These are phyloP conservation scores for Leucophenga maculata DNA, from an alignment of 2,888 invertebrate genomes.

Conservation along the genomic window DNA sequence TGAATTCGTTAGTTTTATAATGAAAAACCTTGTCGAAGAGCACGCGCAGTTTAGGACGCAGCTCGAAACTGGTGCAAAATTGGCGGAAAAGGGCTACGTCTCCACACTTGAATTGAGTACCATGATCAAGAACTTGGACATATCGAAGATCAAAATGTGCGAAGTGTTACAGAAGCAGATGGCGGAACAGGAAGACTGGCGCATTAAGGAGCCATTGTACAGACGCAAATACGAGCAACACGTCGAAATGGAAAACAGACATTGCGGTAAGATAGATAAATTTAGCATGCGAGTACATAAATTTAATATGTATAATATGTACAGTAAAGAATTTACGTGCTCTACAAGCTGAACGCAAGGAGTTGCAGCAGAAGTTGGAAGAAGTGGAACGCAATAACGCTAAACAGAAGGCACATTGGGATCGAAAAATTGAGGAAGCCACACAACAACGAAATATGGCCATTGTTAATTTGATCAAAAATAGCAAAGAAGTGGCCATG, in stretches of 20 bases:
- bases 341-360: neutral
- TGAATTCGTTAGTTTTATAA: too few relatives aligned
- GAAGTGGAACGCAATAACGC: neutral
- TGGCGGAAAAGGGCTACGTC: neutral
- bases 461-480: neutral
- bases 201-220: slow-evolving; percentile 77
- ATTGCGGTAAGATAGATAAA: neutral
- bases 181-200: slow-evolving; percentile 80
- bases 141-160: slow-evolving; percentile 25
- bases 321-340: neutral
- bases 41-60: neutral
- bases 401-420: slow-evolving; percentile 9
- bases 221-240: slow-evolving; percentile 22
- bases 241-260: neutral
- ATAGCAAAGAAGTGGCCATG: neutral
- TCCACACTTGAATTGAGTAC: neutral
- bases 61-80: neutral
- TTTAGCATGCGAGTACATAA: too few relatives aligned
- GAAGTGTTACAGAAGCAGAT: slow-evolving; percentile 75
- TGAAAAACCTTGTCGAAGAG: too few relatives aligned
- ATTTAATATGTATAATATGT: too few relatives aligned
- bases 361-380: neutral
- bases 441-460: neutral
- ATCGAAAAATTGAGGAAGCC: slow-evolving; percentile 7
- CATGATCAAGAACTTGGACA: neutral